phyloP scores from a whole-genome alignment of 92 coral and sea anemone species.

The Bergia sp. region DNA sequence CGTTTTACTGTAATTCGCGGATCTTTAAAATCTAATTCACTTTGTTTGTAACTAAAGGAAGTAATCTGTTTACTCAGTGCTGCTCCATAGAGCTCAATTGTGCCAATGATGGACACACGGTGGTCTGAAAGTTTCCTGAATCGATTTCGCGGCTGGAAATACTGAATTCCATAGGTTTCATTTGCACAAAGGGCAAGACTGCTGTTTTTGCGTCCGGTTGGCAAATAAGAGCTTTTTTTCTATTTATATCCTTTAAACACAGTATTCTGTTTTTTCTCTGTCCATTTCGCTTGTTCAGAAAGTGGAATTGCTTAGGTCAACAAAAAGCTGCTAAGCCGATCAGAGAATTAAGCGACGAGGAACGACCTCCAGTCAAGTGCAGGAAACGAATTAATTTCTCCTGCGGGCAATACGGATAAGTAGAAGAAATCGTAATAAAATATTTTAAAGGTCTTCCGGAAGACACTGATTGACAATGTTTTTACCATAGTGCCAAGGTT shows the following conservation, averaged over 20 bases:
- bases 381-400: not conserved
- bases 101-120: conserved; percentile 12
- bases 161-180: not conserved
- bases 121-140: not conserved
- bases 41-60: conserved; percentile 3
- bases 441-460: not conserved
- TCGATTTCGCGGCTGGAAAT: conserved; percentile 22
- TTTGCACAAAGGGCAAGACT: not conserved
- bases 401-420: not conserved
- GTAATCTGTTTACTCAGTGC: conserved; percentile 4
- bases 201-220: not conserved
- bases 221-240: not conserved
- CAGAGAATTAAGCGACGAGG: not conserved
- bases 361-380: not conserved
- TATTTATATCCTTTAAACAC: not conserved
- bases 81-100: not conserved
- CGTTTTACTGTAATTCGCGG: conserved; percentile 24
- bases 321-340: conserved; percentile 1
- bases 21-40: conserved; percentile 4
- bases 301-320: not conserved
- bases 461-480: not conserved
- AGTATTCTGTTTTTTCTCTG: conserved; percentile 7
- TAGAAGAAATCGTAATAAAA: not conserved
- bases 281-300: not conserved
- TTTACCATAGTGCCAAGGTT: not conserved